Evolutionary conservation across 2,113 vertebrate genomes (phyloP), one percentile per base, ranked within the genome.

Genomic region (Lycocorax pyrrhopterus): DNA sequence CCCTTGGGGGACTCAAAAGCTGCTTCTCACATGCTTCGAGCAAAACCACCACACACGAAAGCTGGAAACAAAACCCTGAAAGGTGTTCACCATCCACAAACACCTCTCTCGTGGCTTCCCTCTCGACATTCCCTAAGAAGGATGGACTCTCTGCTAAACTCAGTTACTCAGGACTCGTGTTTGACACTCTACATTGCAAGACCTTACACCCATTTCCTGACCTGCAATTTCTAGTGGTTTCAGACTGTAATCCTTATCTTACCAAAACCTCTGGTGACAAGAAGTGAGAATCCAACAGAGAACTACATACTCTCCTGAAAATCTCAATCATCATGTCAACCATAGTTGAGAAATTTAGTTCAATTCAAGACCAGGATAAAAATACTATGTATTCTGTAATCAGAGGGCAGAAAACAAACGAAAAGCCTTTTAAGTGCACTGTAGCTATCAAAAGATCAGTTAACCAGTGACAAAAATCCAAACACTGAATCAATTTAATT

Each of bases 241-340:
- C 84, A 91, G 66, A 64, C 46, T 64, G 68, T 49, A 92, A 90
- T 77, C 63, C 59, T 81, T 73, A 81, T 71, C 75, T 93, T 67
- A 73, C 67, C 95, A 90, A 90, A 94, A 82, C 49, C 62, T 64
- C 71, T 76, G 58, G 35, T 93, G 84, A 84, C 49, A 75, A 95
- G 35, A 87, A 84, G 37, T 35, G 86, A 90, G 83, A 87, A 90
- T 74, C 81, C 72, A 80, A 51, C 39, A 78, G 35, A 84, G 80
- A 80, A 39, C 17, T 43, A 66, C 30, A 69, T 1, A 26, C 19
- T 41, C 25, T 86, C 76, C 56, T 35, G 16, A 81, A 95, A 95
- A 74, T 51, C 59, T 88, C 78, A 62, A 60, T 69, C 51, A 53
- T 33, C 75, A 63, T 23, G 41, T 85, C 76, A 66, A 49, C 13